Base-by-base conservation (phyloP, 2,888 invertebrate genomes). In the Amphipoea lucens region DNA sequence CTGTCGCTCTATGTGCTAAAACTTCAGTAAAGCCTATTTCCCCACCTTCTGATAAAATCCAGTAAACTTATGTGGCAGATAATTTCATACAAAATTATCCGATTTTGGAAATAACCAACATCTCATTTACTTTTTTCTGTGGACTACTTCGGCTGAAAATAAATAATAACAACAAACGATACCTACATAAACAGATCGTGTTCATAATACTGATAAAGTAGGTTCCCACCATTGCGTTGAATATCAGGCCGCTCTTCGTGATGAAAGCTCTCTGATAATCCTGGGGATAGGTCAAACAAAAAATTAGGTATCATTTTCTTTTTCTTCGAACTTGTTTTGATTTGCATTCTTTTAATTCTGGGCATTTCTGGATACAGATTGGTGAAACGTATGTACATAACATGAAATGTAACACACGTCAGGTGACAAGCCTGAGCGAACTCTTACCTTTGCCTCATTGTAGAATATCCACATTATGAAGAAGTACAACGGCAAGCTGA, bases 381-480 rank as follows among this genome's bases (percentile, higher is more conserved):
- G 51, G 51, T 17, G 17, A 51, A 51, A 51, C 12, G 12, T 48
- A 29, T 29, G 1, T 29, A 29, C 29, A 0, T 29, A 48, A 48
- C 45, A 48, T 48, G 12, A 48, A 48, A 4, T 48, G 48, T 48
- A 48, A 48, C 48, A 14, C 48, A 48, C 48, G 14, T 45, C 45
- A 45, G 45, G 45, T 2, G 45, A 45, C 45, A 45, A 11, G 2
- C 45, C 36, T 36, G 36, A 2, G 45, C 11, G 45, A 45, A 45
- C 11, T 45, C 48, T 83, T 93, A 97, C 97, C 96, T 97, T 96
- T 85, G 97, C 97, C 88, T 98, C 97, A 74, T 97, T 97, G 91
- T 98, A 99, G 93, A 99, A 99, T 29, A 98, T 92, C 98, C 98
- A 98, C 70, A 99, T 92, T 69, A 98, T 97, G 70, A 98, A 97